A percentile compares a stretch with the other conserved stretches of the same genome.
Conservation (phyloP, 2,888 invertebrate genomes). For the Acrobasis suavella region DNA sequence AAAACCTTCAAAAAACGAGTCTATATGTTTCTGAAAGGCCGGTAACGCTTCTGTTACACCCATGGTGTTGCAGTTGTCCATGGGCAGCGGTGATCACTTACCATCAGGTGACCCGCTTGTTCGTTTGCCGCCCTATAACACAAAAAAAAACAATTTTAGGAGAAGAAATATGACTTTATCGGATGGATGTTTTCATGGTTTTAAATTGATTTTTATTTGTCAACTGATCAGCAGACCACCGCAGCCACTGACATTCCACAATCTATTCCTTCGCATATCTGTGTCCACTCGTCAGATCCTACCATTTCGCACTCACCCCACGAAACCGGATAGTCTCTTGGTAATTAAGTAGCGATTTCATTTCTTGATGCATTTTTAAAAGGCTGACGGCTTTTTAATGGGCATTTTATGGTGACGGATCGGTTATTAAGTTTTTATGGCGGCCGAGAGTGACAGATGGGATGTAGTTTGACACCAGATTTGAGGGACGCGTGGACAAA, state of each 20-base stretch:
- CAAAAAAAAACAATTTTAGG: too few relatives aligned
- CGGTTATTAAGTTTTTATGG: conserved; percentile 81
- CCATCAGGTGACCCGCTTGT: too few relatives aligned
- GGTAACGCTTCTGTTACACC: too few relatives aligned
- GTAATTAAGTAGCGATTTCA: conserved; percentile 81
- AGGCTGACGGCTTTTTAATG: conserved; percentile 81
- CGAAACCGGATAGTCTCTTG: conserved; percentile 77
- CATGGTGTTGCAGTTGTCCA: too few relatives aligned
- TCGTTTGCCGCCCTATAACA: too few relatives aligned
- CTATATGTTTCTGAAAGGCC: too few relatives aligned
- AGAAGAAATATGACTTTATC: too few relatives aligned
- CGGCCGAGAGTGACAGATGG: conserved; percentile 73
- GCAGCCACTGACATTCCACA: not conserved
- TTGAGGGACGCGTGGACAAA: conserved; percentile 49
- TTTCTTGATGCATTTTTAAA: conserved; percentile 82
- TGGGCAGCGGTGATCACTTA: too few relatives aligned
- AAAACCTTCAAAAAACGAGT: too few relatives aligned
- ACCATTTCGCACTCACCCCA: conserved; percentile 45
- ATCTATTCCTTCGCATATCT: conserved; percentile 9
- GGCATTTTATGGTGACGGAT: conserved; percentile 82
- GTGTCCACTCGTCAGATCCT: conserved; percentile 6
- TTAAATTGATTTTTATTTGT: too few relatives aligned
- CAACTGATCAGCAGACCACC: not conserved
- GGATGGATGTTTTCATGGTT: too few relatives aligned
- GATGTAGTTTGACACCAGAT: conserved; percentile 79